These are phyloP conservation scores for Chelonus formosanus DNA, from an alignment of 2,888 invertebrate genomes.

Conservation along the genomic window DNA sequence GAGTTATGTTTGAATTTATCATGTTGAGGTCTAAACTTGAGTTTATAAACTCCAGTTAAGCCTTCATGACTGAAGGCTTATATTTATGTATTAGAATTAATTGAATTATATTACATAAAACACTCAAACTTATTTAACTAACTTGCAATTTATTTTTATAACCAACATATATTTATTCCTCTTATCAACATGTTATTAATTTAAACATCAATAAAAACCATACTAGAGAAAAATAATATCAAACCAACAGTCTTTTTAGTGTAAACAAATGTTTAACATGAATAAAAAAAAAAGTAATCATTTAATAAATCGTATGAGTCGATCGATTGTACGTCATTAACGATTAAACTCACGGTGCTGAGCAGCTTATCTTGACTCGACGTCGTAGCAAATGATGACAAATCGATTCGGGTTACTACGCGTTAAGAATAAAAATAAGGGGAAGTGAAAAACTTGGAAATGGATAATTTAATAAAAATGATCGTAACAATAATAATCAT, in stretches of 20 bases:
- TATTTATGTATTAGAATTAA: too few species aligned
- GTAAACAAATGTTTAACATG: too few species aligned
- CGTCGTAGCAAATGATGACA: conserved; percentile 26
- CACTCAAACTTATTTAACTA: too few species aligned
- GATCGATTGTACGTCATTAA: conserved; percentile 14
- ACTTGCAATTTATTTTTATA: too few species aligned
- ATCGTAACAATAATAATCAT: conserved; percentile 2
- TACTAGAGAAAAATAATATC: not conserved
- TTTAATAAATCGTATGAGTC: too few species aligned
- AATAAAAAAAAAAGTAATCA: not conserved
- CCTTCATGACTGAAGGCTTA: too few species aligned
- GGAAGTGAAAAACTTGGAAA: not conserved
- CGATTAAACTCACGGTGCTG: conserved; percentile 19
- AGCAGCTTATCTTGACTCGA: conserved; percentile 15
- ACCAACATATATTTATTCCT: too few species aligned
- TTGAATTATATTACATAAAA: too few species aligned
- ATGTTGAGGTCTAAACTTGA: too few species aligned
- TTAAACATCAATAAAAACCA: not conserved
- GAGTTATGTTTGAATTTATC: too few species aligned
- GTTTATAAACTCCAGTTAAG: too few species aligned
- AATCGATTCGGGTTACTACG: conserved; percentile 11
- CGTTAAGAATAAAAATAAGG: conserved; percentile 12
- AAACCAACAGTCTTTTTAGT: not conserved
- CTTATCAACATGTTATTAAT: too few species aligned
- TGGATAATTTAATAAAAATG: not conserved